A percentile compares a stretch with the other conserved stretches of the same genome.
Conservation (phyloP, 2,888 invertebrate genomes). For the Eilema sororculum region DNA sequence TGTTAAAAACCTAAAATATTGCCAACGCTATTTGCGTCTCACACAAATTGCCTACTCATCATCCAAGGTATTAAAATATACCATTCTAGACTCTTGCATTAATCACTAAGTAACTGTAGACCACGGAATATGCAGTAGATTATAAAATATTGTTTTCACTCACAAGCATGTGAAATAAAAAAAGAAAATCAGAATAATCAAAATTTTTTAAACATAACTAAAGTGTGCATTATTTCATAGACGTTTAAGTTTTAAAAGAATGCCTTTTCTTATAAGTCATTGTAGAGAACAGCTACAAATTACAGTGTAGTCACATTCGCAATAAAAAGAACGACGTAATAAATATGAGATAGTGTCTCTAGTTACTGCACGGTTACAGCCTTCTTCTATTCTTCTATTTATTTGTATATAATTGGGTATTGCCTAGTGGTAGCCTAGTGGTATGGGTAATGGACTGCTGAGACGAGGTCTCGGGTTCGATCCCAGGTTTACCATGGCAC, state of each 20-base stretch:
- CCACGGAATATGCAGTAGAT: too few relatives aligned
- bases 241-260: slow-evolving; percentile 22
- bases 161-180: neutral
- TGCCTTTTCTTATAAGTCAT: slow-evolving; percentile 18
- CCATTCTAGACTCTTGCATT: neutral
- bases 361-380: slow-evolving; percentile 13
- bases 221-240: neutral
- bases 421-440: too few relatives aligned
- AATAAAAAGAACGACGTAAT: slow-evolving; percentile 26
- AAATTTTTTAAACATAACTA: slow-evolving; percentile 3
- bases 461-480: too few relatives aligned
- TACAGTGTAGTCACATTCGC: slow-evolving; percentile 22
- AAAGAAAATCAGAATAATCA: slow-evolving; percentile 1
- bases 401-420: too few relatives aligned
- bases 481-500: too few relatives aligned
- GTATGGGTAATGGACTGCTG: too few relatives aligned
- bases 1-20: too few relatives aligned
- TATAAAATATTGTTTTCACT: neutral
- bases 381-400: too few relatives aligned
- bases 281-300: slow-evolving; percentile 18
- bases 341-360: slow-evolving; percentile 24
- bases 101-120: neutral
- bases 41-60: neutral
- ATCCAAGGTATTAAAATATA: neutral
- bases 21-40: too few relatives aligned